Conservation (phyloP, 2,113 vertebrate genomes). For the Orthochromis malagaraziensis region DNA sequence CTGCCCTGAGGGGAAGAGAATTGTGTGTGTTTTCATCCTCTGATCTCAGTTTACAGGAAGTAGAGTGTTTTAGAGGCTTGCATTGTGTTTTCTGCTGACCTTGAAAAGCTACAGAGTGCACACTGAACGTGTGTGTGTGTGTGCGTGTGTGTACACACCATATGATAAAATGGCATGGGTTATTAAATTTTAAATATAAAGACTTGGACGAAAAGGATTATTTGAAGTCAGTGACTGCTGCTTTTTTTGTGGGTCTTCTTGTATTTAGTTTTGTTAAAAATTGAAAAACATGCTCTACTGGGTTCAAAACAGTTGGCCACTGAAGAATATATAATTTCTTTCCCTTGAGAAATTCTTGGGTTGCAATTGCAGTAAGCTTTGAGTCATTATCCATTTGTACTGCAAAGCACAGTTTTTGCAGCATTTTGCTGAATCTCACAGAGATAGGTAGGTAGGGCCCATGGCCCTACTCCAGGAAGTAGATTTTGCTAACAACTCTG, state of each 20-base stretch:
- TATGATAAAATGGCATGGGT: neutral
- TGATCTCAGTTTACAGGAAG: neutral
- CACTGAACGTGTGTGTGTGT: neutral
- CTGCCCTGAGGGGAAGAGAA: neutral
- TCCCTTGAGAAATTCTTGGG: neutral
- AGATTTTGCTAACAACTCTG: neutral
- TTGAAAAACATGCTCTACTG: neutral
- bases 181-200: neutral
- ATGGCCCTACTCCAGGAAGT: neutral
- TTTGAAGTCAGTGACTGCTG: neutral
- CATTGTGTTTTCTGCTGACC: neutral
- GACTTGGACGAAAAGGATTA: neutral
- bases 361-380: neutral
- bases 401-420: neutral
- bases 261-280: neutral
- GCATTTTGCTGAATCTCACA: neutral
- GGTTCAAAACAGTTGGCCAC: neutral
- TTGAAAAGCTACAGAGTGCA: neutral
- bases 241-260: neutral
- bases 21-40: neutral
- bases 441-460: neutral
- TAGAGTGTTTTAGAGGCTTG: neutral
- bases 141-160: neutral
- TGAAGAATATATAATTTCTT: neutral
- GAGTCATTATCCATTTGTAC: neutral